Base-by-base conservation (phyloP, 1,140 invertebrate species). In the Atopsyche davidsoni region DNA sequence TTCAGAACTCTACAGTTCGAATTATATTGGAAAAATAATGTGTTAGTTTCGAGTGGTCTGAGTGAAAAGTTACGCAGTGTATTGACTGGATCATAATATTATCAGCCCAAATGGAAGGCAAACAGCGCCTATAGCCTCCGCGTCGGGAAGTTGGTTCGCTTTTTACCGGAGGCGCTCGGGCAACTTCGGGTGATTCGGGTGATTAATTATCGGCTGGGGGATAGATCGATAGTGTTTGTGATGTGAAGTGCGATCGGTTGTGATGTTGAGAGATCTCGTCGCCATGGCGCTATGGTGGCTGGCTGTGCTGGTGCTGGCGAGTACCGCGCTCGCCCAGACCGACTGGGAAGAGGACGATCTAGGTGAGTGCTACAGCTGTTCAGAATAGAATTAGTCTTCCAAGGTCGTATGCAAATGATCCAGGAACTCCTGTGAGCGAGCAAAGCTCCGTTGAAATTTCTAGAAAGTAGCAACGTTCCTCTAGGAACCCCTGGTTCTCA, bases 301-400 rank as follows among this genome's bases (percentile, higher is more conserved):
- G 41, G 46, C 14, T 11, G 7, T 34, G 2, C 19, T 49, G 16
- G 3, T 45, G 18, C 39, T 57, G 23, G 16, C 36, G 13, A 34
- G 28, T 18, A 32, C 19, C 4, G 43, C 13, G 9, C 32, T 36
- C 1, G 51, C 51, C 23, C 46, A 52, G 22, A 51, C 49, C 11
- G 55, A 57, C 21, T 57, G 55, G 55, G 50, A 57, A 22, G 46
- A 52, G 1, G 55, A 53, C 38, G 55, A 57, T 36, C 25, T 51
- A 47, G 55, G 55, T 57, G 44, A 53, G 50, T n/a, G n/a, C n/a
- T n/a, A n/a, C n/a, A n/a, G n/a, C n/a, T n/a, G n/a, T n/a, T n/a
- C n/a, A n/a, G n/a, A n/a, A n/a, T n/a, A n/a, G n/a, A n/a, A n/a
- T n/a, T n/a, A n/a, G n/a, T n/a, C n/a, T n/a, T n/a, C n/a, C n/a